Conservation (phyloP, 1,140 invertebrate genomes). For the Drosophila obscura region DNA sequence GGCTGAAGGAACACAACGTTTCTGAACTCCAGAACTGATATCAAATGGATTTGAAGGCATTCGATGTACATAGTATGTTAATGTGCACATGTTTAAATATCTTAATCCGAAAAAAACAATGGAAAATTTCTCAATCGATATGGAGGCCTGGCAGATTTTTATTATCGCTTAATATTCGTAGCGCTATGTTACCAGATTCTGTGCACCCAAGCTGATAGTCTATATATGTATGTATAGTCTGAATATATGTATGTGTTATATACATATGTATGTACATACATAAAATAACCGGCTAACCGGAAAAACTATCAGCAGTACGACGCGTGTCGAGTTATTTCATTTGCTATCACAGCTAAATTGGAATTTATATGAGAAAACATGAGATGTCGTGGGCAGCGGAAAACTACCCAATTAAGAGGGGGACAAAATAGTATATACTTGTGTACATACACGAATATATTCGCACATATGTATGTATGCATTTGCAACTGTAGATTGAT, state of each 20-base stretch:
- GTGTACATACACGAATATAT: not conserved
- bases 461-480: constrained; percentile 2
- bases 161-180: no score
- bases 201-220: constrained; percentile 1
- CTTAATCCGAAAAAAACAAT: no score
- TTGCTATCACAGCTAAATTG: constrained; percentile 8
- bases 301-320: constrained; percentile 36
- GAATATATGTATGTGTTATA: not conserved
- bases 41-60: no score
- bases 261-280: not conserved
- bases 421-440: not conserved
- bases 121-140: no score
- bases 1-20: constrained; percentile 8
- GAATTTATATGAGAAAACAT: constrained; percentile 18
- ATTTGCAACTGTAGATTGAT: constrained; percentile 8
- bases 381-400: constrained; percentile 51
- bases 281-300: constrained; percentile 25
- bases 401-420: constrained; percentile 41
- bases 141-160: no score
- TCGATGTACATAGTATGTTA: no score
- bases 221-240: not conserved
- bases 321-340: constrained; percentile 29
- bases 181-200: not conserved
- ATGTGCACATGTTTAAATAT: no score
- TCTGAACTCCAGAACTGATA: not conserved